phyloP scores from a whole-genome alignment of 2,113 vertebrate species.

The Microcebus ravelobensis region DNA sequence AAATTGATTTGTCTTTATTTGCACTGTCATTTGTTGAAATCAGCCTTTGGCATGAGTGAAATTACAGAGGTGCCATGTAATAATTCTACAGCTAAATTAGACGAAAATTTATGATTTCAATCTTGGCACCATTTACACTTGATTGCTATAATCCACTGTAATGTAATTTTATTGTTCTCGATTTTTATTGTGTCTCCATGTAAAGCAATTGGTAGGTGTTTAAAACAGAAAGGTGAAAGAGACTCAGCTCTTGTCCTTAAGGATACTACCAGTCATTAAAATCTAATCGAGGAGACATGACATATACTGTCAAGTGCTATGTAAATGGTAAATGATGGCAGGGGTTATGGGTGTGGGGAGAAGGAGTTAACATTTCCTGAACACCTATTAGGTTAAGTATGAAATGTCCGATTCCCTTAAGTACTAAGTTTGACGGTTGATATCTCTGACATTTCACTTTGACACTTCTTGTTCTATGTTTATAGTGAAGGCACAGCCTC shows the following conservation, averaged over 20 bases:
- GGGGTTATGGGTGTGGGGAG: not conserved
- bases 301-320: not conserved
- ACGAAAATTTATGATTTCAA: not conserved
- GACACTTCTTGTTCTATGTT: no score
- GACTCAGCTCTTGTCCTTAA: not conserved
- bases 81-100: not conserved
- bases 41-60: not conserved
- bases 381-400: not conserved
- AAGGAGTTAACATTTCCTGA: not conserved
- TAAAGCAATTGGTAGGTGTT: not conserved
- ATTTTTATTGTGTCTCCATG: not conserved
- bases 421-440: no score
- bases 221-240: not conserved
- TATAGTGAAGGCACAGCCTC: no score
- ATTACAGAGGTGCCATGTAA: not conserved
- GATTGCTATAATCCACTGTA: not conserved
- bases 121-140: not conserved
- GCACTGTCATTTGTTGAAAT: not conserved
- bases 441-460: no score
- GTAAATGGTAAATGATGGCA: not conserved
- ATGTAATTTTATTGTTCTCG: not conserved
- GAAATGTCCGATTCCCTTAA: no score
- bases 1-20: slow-evolving; percentile 10
- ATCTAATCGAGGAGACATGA: not conserved
- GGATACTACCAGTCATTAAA: not conserved